A percentile compares a stretch with the other conserved stretches of the same genome.
phyloP scores from a whole-genome alignment of 2,113 vertebrate species.

The Cricetomys ansorgei region DNA sequence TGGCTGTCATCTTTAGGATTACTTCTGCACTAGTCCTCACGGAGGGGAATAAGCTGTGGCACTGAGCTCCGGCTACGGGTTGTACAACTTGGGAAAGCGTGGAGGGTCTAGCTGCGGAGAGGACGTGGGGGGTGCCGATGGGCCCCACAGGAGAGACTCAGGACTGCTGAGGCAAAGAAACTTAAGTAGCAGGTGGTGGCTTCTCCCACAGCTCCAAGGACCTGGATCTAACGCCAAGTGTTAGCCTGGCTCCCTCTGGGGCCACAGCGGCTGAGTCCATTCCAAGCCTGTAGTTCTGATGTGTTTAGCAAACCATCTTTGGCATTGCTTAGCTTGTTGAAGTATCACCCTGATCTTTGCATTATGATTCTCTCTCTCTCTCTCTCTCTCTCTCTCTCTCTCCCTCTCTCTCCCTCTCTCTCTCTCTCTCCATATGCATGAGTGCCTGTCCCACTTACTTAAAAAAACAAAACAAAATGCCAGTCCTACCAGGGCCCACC shows the following conservation, averaged over 20 bases:
- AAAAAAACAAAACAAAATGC: too few species aligned
- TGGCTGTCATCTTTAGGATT: too few species aligned
- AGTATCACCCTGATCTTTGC: accelerated
- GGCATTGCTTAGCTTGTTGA: background rate
- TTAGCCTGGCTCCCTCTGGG: background rate
- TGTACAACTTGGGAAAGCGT: accelerated
- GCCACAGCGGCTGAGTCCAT: too few species aligned
- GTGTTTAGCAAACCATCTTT: background rate
- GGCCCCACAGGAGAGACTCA: accelerated
- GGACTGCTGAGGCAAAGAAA: too few species aligned
- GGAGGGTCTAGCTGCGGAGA: accelerated
- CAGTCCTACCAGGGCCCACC: background rate
- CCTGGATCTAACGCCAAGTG: too few species aligned
- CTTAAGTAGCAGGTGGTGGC: too few species aligned
- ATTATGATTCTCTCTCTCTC: background rate
- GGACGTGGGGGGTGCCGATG: background rate
- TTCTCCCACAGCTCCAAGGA: background rate
- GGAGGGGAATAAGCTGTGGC: accelerated
- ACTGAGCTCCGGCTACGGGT: accelerated
- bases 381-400: background rate
- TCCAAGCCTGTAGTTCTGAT: accelerated
- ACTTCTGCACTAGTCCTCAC: background rate
- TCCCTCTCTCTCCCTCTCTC: background rate
- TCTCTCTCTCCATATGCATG: background rate
- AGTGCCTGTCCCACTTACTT: too few species aligned